Base-by-base conservation (phyloP, 2,888 invertebrate species). In the Lepidochrysops patricia region DNA sequence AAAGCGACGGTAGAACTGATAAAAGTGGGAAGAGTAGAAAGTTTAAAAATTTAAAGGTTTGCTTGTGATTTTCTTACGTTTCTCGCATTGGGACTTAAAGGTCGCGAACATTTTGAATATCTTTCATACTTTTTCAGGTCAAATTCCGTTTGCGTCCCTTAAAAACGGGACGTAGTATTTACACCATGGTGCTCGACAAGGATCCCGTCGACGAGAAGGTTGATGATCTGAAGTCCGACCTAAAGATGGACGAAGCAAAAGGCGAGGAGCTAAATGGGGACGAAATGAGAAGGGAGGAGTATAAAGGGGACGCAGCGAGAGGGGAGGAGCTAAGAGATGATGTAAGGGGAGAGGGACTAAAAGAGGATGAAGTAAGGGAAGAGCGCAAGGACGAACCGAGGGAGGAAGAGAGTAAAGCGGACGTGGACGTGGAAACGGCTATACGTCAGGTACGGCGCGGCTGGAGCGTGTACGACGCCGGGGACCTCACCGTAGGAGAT, bases 401-500 rank as follows among this genome's bases (percentile, higher is more conserved):
- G 4, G 57, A 72, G 35, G 70, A 69, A 13, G 23, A 54, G 12
- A 74, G 19, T 3, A 15, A 19, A 2, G 43, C 75, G 58, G 79
- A 83, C 6, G 68, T 84, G 0, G 87, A 89, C 60, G 75, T 84
- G 58, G 86, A 87, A 0, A 59, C 77, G 25, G 82, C 87, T 0
- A 64, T 80, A 19, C 71, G 73, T 34, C 90, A 90, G 74, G 88
- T 93, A 13, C 78, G 85, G 63, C 83, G 86, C 62, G 97, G 97
- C 0, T 98, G 97, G 97, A 96, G 95, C 58, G 75, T 91, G 6
- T 84, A 91, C 13, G 94, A 94, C 73, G 93, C 94, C 0, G 94
- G 94, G 5, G 93, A 94, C 32, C 91, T 97, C 48, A 96, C 96
- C 3, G 91, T 98, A 29, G 97, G 97, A 0, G 97, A 98, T 82